Conservation (phyloP, 2,888 invertebrate genomes). For the Zaprionus bogoriensis region DNA sequence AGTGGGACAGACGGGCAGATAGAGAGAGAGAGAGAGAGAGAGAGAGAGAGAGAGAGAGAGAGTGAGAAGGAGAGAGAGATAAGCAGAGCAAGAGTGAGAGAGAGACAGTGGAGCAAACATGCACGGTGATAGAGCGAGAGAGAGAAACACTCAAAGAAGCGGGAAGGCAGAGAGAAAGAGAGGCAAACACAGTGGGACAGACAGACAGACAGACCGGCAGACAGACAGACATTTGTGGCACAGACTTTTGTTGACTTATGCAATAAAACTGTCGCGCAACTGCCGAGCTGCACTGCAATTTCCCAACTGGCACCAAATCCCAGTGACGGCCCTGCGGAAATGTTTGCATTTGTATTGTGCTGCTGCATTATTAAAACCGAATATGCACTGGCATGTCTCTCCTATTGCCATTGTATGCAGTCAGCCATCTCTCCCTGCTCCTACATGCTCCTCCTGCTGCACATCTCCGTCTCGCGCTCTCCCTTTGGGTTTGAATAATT, state of each 20-base stretch:
- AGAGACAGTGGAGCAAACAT: slow-evolving; percentile 5
- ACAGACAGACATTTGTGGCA: slow-evolving; percentile 62
- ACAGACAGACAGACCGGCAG: slow-evolving; percentile 18
- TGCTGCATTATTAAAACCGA: slow-evolving; percentile 78
- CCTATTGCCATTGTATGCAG: slow-evolving; percentile 46
- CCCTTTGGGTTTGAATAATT: slow-evolving; percentile 51
- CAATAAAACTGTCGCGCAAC: slow-evolving; percentile 78
- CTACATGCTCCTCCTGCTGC: too few relatives aligned
- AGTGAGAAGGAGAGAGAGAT: slow-evolving; percentile 13
- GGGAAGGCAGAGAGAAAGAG: too few relatives aligned
- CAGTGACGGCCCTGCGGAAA: slow-evolving; percentile 55
- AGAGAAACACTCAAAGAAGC: neutral
- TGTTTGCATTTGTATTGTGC: slow-evolving; percentile 78
- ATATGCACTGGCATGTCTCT: slow-evolving; percentile 57
- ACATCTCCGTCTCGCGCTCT: too few relatives aligned
- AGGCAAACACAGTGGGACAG: too few relatives aligned
- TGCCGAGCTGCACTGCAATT: slow-evolving; percentile 26
- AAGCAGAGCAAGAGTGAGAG: slow-evolving; percentile 19
- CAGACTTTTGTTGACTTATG: slow-evolving; percentile 76
- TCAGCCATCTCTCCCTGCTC: neutral
- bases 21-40: neutral
- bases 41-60: neutral
- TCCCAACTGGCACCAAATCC: slow-evolving; percentile 40
- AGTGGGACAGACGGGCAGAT: neutral
- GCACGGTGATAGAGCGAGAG: too few relatives aligned